Evolutionary conservation across 2,888 invertebrate species (phyloP).

Genomic region (Megalurothrips usitatus): DNA sequence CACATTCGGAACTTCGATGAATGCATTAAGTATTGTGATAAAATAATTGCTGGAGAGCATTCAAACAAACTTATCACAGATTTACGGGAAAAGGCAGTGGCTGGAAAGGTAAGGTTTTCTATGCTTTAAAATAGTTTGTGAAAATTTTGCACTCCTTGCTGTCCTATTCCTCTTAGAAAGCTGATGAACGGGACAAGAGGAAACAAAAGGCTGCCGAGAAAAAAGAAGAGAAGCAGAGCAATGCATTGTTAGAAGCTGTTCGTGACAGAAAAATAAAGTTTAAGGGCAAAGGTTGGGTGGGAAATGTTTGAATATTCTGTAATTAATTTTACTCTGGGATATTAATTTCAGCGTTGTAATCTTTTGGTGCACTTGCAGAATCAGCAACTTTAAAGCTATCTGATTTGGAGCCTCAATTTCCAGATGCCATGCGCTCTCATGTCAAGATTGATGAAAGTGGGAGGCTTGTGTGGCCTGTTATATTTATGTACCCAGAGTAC

Average conservation of each 20-base stretch:
- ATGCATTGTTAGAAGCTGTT: constrained; percentile 48
- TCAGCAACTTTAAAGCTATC: constrained; percentile 48
- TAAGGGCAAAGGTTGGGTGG: constrained; percentile 43
- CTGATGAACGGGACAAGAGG: constrained; percentile 53
- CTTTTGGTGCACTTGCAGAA: constrained; percentile 34
- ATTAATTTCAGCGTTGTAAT: constrained; percentile 14
- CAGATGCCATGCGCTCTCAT: constrained; percentile 59
- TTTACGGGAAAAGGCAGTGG: constrained; percentile 53
- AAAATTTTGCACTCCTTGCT: background rate
- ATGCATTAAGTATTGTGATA: constrained; percentile 67
- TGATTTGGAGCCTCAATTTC: constrained; percentile 59
- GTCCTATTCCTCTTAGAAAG: constrained; percentile 45
- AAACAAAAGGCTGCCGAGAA: constrained; percentile 50
- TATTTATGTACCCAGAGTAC: constrained; percentile 85
- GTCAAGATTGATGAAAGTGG: constrained; percentile 59
- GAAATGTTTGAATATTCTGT: constrained; percentile 38
- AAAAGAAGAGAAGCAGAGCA: constrained; percentile 48
- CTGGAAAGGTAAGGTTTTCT: constrained; percentile 42
- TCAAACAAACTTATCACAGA: constrained; percentile 55
- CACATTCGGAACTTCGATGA: constrained; percentile 63
- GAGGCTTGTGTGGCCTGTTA: constrained; percentile 76
- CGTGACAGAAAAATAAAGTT: constrained; percentile 47
- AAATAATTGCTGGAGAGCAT: constrained; percentile 56
- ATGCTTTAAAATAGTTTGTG: background rate
- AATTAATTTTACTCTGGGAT: constrained; percentile 7